Evolutionary conservation across 2,797 vertebrate genomes (phyloP).

Genomic region (Hippopotamyrus pictus): DNA sequence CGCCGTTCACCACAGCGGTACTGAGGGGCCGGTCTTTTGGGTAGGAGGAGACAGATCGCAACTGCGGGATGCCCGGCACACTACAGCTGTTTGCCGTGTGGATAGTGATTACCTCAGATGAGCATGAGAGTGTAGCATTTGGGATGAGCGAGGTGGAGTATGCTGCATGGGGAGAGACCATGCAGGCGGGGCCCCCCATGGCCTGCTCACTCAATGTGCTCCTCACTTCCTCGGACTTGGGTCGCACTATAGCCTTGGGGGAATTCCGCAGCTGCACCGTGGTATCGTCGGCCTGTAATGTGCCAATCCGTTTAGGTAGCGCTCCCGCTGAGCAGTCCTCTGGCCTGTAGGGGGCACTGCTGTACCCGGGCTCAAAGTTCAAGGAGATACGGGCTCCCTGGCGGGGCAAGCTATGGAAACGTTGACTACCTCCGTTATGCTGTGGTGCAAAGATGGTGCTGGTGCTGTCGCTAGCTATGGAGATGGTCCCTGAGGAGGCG

Average conservation of each 20-base stretch:
- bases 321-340: slow-evolving; percentile 51
- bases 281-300: slow-evolving; percentile 67
- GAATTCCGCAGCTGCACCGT: slow-evolving; percentile 65
- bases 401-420: slow-evolving; percentile 89
- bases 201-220: slow-evolving; percentile 60
- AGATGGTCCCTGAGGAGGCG: slow-evolving; percentile 83
- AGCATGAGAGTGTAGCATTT: slow-evolving; percentile 78
- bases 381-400: slow-evolving; percentile 70
- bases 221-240: slow-evolving; percentile 79
- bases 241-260: slow-evolving; percentile 57
- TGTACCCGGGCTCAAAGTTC: slow-evolving; percentile 69
- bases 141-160: slow-evolving; percentile 85
- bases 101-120: slow-evolving; percentile 77
- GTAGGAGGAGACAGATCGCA: slow-evolving; percentile 42
- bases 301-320: slow-evolving; percentile 59
- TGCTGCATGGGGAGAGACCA: slow-evolving; percentile 81
- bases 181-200: slow-evolving; percentile 60
- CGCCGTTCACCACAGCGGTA: slow-evolving; percentile 44
- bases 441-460: slow-evolving; percentile 64
- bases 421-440: slow-evolving; percentile 61
- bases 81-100: slow-evolving; percentile 54
- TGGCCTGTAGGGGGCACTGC: slow-evolving; percentile 57
- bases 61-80: slow-evolving; percentile 44
- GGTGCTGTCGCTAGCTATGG: slow-evolving; percentile 64
- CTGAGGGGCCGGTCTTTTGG: slow-evolving; percentile 55